Evolutionary conservation across 2,888 invertebrate species (phyloP).

Genomic region (Phasia obesa): DNA sequence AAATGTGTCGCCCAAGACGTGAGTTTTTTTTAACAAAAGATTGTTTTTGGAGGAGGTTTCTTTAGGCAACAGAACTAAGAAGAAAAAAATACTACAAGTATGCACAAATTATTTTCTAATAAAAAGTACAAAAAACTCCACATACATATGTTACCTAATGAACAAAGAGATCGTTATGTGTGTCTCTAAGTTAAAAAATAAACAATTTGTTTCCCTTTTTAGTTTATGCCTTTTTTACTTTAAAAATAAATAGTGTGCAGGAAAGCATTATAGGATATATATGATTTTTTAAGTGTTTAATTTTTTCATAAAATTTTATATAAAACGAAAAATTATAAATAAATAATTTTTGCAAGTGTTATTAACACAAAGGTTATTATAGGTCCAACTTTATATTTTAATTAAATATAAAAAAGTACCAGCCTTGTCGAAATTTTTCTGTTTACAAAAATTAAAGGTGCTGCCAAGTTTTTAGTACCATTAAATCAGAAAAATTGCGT

Average conservation of each 20-base stretch:
- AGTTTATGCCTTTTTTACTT: conserved; percentile 7
- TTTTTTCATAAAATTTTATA: too few relatives aligned
- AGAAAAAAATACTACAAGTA: too few relatives aligned
- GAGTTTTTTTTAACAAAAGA: conserved; percentile 54
- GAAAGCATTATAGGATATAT: conserved; percentile 16
- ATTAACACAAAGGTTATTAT: too few relatives aligned
- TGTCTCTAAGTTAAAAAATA: conserved; percentile 29
- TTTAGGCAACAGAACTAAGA: conserved; percentile 6
- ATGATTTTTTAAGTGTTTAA: not conserved
- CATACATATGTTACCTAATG: conserved; percentile 50
- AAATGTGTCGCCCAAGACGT: conserved; percentile 66
- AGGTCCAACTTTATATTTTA: too few relatives aligned
- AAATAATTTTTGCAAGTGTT: too few relatives aligned
- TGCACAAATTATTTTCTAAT: conserved; percentile 33
- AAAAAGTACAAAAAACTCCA: conserved; percentile 9
- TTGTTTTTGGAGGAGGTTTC: not conserved
- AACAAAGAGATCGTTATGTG: conserved; percentile 48
- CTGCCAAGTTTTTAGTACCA: too few relatives aligned
- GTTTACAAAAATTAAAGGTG: too few relatives aligned
- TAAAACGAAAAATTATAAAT: too few relatives aligned
- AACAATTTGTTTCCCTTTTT: conserved; percentile 16
- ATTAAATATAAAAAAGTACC: too few relatives aligned
- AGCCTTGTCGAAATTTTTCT: too few relatives aligned
- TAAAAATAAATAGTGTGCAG: conserved; percentile 34
- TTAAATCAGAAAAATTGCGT: too few relatives aligned